Evolutionary conservation across 2,113 vertebrate genomes (phyloP).

Genomic region (Dasyurus viverrinus): DNA sequence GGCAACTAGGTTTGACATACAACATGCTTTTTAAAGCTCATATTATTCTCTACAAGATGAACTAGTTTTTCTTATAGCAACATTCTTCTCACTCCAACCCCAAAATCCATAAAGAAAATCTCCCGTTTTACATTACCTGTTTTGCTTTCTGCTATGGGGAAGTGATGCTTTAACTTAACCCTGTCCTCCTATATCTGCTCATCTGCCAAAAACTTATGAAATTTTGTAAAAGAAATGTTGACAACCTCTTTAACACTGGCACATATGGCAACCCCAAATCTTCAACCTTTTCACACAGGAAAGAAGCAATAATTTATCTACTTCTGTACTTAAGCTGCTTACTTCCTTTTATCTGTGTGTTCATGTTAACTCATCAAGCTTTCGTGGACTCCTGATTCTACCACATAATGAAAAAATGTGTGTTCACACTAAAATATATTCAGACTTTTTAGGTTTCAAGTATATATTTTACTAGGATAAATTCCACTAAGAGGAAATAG

Average conservation of each 20-base stretch:
- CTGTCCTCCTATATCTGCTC: neutral
- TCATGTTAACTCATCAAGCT: neutral
- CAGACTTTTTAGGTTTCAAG: neutral
- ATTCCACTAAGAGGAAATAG: neutral
- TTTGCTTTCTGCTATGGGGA: neutral
- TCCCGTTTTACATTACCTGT: neutral
- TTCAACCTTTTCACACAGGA: neutral
- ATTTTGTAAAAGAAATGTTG: neutral
- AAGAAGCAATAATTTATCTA: neutral
- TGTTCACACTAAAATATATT: neutral
- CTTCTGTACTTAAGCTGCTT: neutral
- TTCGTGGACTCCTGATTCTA: neutral
- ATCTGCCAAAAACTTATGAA: neutral
- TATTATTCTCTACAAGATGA: neutral
- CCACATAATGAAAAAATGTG: neutral
- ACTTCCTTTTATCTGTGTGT: neutral
- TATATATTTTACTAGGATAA: neutral
- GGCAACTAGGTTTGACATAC: too few species aligned
- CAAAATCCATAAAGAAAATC: neutral
- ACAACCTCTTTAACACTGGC: neutral
- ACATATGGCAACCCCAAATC: neutral
- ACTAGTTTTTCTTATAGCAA: neutral
- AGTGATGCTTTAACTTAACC: neutral
- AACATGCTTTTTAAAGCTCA: neutral
- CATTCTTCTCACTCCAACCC: neutral